Evolutionary conservation across 2,113 vertebrate genomes (phyloP).

Genomic region (Sebastes schlegelii): DNA sequence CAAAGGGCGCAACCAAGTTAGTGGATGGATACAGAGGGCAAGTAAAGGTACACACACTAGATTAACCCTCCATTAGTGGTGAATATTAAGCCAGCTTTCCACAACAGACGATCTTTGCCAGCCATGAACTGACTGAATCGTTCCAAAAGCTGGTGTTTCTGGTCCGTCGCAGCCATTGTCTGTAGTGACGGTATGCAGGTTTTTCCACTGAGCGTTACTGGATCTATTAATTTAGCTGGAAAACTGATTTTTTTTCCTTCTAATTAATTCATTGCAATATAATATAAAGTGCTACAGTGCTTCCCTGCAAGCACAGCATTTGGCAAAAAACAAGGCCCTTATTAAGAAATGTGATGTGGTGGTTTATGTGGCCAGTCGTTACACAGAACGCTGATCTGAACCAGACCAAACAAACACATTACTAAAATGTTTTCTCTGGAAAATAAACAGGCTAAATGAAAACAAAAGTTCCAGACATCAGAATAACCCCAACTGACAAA

Average conservation of each 20-base stretch:
- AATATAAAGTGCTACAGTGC: neutral
- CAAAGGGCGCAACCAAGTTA: neutral
- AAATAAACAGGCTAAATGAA: neutral
- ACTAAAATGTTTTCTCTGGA: neutral
- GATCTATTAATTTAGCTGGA: neutral
- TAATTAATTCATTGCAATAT: neutral
- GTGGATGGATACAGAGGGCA: neutral
- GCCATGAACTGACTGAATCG: neutral
- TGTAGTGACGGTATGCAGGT: neutral
- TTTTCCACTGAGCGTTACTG: neutral
- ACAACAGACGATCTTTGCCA: constrained; percentile 4
- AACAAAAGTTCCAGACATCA: neutral
- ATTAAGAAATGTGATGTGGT: neutral
- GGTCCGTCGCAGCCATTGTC: neutral
- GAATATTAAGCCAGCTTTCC: constrained; percentile 6
- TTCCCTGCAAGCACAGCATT: neutral
- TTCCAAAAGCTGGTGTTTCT: neutral
- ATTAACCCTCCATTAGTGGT: neutral
- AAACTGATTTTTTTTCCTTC: neutral
- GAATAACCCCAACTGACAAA: neutral
- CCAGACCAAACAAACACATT: neutral
- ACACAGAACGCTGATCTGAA: neutral
- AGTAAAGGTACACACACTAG: neutral
- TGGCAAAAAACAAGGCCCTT: neutral
- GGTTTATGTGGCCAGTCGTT: neutral